Base-by-base conservation (phyloP, 2,888 invertebrate genomes). In the Morpho deidamia region DNA sequence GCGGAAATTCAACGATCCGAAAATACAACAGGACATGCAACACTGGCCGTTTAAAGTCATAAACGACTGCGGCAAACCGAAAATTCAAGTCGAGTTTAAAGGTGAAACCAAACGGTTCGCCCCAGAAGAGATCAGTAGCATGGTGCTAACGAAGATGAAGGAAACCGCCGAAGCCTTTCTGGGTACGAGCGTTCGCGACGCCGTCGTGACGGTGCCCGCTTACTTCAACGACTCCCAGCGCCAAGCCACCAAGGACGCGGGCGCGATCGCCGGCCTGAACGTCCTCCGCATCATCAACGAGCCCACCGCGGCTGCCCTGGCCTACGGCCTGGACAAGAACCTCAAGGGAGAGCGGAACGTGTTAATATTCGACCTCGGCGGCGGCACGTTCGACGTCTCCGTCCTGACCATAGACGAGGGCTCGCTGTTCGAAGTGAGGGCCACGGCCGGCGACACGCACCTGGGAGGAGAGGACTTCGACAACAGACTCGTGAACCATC, bases 1-100 rank as follows among this genome's bases (percentile, higher is more conserved):
- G 12, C 41, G 41, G 12, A 41, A 41, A 10, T 41, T 11, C 10
- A 12, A 41, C 14, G 41, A 41, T 10, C 41, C 41, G 11, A 41
- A 41, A 9, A 41, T 41, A 9, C 41, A 41, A 14, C 41, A 41
- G 41, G 41, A 41, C 41, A 93, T 94, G 84, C 93, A 94, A 66
- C 92, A 93, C 63, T 95, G 95, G 95, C 94, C 95, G 1, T 95
- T 95, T 78, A 89, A 88, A 61, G 93, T 94, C 1, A 70, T 92
- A 38, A 91, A 77, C 63, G 92, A 92, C 37, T 76, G 78, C 32
- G 90, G 92, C n/a, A 92, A 92, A 63, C 92, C 92, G 1, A 92
- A 92, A 71, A 91, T 93, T 47, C 84, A 90, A 68, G 91, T 92
- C 1, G 90, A 92, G 64, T 91, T 90, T 74, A 92, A 91, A 62